A percentile compares a stretch with the other conserved stretches of the same genome.
These are phyloP conservation scores for Salpingus planirostris DNA, from an alignment of 2,888 invertebrate species.

Conservation along the genomic window DNA sequence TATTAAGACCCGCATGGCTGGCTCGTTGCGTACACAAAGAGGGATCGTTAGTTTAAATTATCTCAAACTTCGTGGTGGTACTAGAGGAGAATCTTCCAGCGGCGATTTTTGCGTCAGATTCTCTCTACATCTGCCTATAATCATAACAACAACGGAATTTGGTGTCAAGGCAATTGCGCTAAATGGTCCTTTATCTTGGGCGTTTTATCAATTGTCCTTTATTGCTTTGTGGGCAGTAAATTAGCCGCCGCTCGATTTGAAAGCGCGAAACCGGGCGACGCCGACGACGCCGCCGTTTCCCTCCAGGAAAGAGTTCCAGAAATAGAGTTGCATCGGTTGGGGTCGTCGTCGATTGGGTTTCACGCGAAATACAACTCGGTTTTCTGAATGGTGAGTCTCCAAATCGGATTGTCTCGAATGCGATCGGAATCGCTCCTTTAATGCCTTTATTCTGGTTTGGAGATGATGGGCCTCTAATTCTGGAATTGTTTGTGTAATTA, in stretches of 20 bases:
- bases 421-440: too few relatives aligned
- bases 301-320: too few relatives aligned
- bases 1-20: too few relatives aligned
- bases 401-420: constrained; percentile 1
- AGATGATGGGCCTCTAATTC: too few relatives aligned
- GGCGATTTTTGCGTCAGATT: too few relatives aligned
- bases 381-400: background rate
- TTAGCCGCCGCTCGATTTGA: constrained; percentile 16
- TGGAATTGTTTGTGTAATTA: constrained; percentile 2
- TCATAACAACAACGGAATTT: constrained; percentile 15
- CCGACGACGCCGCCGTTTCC: constrained; percentile 7
- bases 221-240: constrained; percentile 19
- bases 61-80: background rate
- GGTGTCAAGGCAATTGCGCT: constrained; percentile 18
- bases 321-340: too few relatives aligned
- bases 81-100: too few relatives aligned
- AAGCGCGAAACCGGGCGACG: constrained; percentile 10
- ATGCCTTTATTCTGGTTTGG: too few relatives aligned
- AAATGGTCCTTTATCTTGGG: constrained; percentile 12
- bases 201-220: constrained; percentile 19
- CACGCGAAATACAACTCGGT: too few relatives aligned
- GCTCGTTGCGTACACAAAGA: too few relatives aligned
- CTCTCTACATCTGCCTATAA: constrained; percentile 4
- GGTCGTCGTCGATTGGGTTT: too few relatives aligned
- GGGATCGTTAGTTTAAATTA: background rate